phyloP scores from a whole-genome alignment of 2,113 vertebrate genomes.

The Hylia prasina region DNA sequence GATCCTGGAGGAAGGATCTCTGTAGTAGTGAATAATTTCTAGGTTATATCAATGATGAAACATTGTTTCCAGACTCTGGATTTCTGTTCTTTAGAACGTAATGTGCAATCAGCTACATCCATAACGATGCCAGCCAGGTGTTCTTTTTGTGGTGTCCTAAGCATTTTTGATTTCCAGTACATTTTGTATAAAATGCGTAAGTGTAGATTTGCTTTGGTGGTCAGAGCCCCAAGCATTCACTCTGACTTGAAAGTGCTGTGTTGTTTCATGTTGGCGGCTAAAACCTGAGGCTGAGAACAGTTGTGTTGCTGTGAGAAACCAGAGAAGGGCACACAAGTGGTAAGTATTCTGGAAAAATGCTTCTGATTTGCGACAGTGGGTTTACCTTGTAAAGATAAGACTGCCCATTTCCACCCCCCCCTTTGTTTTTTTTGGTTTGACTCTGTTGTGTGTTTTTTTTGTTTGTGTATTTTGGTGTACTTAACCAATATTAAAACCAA shows the following conservation, averaged over 20 bases:
- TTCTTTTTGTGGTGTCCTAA: background rate
- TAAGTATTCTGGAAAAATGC: background rate
- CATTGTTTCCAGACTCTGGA: background rate
- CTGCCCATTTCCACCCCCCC: accelerated
- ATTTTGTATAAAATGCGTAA: background rate
- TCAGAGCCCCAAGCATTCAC: background rate
- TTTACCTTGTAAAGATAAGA: background rate
- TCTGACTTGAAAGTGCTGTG: background rate
- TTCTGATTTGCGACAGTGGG: background rate
- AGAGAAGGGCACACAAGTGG: background rate
- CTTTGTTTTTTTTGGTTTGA: background rate
- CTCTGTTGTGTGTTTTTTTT: background rate
- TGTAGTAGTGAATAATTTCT: conserved; percentile 2
- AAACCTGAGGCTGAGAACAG: background rate
- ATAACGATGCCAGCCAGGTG: background rate
- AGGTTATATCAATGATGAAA: background rate
- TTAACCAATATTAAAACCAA: background rate
- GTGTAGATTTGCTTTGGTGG: background rate
- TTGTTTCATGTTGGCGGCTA: background rate
- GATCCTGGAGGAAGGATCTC: background rate
- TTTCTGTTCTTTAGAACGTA: background rate
- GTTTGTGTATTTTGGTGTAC: background rate
- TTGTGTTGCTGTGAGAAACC: background rate
- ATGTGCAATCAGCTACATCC: background rate
- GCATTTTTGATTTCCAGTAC: background rate